These are phyloP conservation scores for Dipodomys stephensi DNA, from an alignment of 2,113 vertebrate species.

Conservation along the genomic window DNA sequence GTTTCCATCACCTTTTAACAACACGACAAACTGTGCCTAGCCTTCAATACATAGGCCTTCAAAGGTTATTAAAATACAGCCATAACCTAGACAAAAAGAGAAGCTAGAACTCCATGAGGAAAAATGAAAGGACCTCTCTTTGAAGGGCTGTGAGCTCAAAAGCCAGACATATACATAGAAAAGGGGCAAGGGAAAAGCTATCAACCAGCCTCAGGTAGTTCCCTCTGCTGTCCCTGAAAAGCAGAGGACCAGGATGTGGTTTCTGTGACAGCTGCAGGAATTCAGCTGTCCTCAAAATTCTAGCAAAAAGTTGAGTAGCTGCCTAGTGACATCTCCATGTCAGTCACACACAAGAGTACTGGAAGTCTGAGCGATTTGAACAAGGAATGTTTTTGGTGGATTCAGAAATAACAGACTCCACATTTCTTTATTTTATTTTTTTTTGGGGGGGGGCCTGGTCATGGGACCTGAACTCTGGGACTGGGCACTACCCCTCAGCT, in stretches of 20 bases:
- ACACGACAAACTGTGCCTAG: too few species aligned
- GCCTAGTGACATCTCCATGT: accelerated
- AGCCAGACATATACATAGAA: background rate
- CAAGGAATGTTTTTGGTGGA: accelerated
- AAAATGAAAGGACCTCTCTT: background rate
- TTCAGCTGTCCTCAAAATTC: background rate
- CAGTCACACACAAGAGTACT: background rate
- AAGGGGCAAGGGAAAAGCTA: background rate
- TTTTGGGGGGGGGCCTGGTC: too few species aligned
- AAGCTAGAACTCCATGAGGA: background rate
- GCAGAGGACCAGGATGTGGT: too few species aligned
- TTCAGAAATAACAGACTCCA: background rate
- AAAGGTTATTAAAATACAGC: background rate
- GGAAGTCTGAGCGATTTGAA: background rate
- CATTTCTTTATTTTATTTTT: background rate
- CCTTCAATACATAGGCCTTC: background rate
- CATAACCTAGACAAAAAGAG: background rate
- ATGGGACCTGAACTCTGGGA: too few species aligned
- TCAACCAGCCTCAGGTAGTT: background rate
- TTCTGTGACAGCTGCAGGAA: background rate
- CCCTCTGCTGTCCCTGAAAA: background rate
- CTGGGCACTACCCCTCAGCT: too few species aligned
- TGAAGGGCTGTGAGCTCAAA: background rate
- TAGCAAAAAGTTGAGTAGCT: accelerated
- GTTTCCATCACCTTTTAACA: background rate